Percentiles rank a stretch among this genome's conserved stretches.
Evolutionary conservation across 35 echinoderm and acorn worm species (phyloP).

Genomic region (Strongylocentrotus purpuratus): DNA sequence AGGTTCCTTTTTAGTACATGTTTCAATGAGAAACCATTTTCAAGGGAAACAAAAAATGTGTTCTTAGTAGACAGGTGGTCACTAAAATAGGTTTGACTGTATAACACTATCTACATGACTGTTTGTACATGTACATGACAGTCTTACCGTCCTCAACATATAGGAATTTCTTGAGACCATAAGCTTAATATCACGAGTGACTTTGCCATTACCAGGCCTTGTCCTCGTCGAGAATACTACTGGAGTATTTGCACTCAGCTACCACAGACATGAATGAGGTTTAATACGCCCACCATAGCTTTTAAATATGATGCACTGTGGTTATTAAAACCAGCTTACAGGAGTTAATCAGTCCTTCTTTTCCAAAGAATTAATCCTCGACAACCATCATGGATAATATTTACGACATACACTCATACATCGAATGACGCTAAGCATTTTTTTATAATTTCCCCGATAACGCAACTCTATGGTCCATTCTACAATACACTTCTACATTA

Average conservation of each 20-base stretch:
- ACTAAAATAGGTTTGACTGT: too few species aligned
- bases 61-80: too few species aligned
- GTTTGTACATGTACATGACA: too few species aligned
- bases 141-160: too few species aligned
- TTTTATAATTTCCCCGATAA: neutral
- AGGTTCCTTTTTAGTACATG: too few species aligned
- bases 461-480: too few species aligned
- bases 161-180: too few species aligned
- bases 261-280: neutral
- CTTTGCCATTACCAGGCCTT: neutral
- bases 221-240: neutral
- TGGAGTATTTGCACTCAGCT: neutral
- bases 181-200: neutral
- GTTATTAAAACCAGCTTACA: neutral
- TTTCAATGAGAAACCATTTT: too few species aligned
- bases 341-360: neutral
- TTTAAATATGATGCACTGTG: neutral
- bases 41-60: too few species aligned
- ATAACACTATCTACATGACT: too few species aligned
- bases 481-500: too few species aligned
- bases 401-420: neutral
- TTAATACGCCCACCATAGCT: neutral
- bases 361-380: neutral
- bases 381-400: neutral
- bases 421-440: neutral